phyloP scores from a whole-genome alignment of 2,888 invertebrate genomes.

The Rhamnusium bicolor region DNA sequence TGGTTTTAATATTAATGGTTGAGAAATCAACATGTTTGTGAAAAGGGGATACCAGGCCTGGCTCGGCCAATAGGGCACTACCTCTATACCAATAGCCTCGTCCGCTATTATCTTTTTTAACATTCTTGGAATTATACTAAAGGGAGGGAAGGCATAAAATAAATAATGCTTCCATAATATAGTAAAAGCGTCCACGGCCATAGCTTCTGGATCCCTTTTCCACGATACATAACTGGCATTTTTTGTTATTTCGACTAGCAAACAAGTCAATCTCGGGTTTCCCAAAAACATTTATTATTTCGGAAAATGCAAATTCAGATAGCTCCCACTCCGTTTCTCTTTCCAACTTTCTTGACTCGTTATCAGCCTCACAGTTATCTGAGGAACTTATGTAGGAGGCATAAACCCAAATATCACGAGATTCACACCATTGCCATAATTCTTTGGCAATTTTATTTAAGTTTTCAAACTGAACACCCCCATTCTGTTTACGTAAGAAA shows the following conservation, averaged over 20 bases:
- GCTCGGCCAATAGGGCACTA: background rate
- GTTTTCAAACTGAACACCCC: background rate
- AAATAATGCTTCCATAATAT: background rate
- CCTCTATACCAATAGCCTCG: background rate
- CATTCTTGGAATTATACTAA: background rate
- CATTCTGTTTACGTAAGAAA: slow-evolving; percentile 25
- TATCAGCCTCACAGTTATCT: background rate
- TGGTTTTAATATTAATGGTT: background rate
- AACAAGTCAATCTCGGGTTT: background rate
- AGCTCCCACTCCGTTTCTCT: background rate
- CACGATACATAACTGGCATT: background rate
- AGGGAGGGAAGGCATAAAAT: background rate
- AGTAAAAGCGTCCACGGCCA: background rate
- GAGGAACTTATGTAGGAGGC: background rate
- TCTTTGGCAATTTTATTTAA: background rate
- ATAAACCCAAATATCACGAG: background rate
- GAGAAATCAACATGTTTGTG: background rate
- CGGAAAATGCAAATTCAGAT: background rate
- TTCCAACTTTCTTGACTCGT: background rate
- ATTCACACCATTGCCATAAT: background rate
- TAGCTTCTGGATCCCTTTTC: background rate
- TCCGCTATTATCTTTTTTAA: background rate
- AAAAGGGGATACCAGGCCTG: background rate
- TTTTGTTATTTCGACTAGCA: background rate
- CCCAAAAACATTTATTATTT: background rate